Evolutionary conservation across 2,113 vertebrate species (phyloP).

Genomic region (Trogon melanurus): DNA sequence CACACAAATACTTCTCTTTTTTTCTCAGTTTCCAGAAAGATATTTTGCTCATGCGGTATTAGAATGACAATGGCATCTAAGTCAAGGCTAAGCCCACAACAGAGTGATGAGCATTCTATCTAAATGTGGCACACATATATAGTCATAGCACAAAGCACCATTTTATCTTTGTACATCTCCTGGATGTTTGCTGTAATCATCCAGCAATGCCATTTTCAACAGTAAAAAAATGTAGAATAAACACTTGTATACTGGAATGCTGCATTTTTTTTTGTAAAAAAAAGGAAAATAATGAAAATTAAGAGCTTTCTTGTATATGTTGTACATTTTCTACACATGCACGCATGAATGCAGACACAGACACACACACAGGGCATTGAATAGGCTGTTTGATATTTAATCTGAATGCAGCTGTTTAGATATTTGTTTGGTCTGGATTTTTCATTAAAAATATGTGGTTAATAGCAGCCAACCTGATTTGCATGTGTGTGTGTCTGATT

Average conservation of each 20-base stretch:
- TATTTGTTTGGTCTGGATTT: conserved; percentile 78
- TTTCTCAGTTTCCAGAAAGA: conserved; percentile 32
- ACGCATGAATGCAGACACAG: not conserved
- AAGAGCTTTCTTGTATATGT: not conserved
- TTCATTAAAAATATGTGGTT: conserved; percentile 82
- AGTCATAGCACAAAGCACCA: conserved; percentile 13
- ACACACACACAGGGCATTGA: not conserved
- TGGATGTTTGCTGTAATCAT: conserved; percentile 38
- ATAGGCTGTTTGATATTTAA: conserved; percentile 51
- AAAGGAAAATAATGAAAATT: not conserved
- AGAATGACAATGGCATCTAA: conserved; percentile 51
- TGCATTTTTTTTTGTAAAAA: not conserved
- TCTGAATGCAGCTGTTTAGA: conserved; percentile 71
- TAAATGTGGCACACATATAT: not conserved
- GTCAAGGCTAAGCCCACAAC: conserved; percentile 57
- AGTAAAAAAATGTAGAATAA: not conserved
- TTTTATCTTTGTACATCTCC: not conserved
- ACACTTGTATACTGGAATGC: conserved; percentile 50
- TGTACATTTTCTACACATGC: not conserved
- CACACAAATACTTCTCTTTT: conserved; percentile 17
- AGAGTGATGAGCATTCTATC: conserved; percentile 35
- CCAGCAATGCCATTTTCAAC: not conserved
- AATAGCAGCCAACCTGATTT: conserved; percentile 81
- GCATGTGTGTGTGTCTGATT: conserved; percentile 85
- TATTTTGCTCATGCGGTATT: conserved; percentile 67